phyloP scores from a whole-genome alignment of 30 jellyfish, hydroid and myxozoan genomes.

The Rhopilema esculentum region DNA sequence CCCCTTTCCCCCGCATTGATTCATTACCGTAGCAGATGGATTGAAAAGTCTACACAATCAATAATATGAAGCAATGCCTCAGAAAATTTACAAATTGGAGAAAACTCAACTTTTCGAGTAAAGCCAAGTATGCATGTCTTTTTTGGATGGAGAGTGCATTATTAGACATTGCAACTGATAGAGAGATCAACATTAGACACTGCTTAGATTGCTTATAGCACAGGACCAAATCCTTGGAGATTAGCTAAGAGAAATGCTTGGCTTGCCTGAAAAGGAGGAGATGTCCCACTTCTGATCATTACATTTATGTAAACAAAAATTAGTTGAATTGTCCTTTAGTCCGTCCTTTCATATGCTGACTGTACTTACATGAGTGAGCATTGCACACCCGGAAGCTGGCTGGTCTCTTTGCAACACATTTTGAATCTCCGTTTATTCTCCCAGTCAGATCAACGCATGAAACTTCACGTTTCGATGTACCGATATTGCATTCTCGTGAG shows the following conservation, averaged over 20 bases:
- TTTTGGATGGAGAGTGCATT: too few species aligned
- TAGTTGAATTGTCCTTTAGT: neutral
- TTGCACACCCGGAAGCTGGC: conserved; percentile 88
- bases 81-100: too few species aligned
- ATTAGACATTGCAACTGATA: too few species aligned
- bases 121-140: too few species aligned
- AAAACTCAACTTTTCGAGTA: too few species aligned
- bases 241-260: neutral
- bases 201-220: too few species aligned
- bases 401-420: conserved; percentile 81
- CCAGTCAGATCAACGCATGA: conserved; percentile 76
- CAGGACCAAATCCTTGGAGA: neutral
- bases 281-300: neutral
- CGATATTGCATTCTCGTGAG: conserved; percentile 87
- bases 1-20: too few species aligned
- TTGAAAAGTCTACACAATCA: too few species aligned
- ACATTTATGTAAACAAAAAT: neutral
- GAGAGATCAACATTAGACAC: too few species aligned
- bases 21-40: too few species aligned
- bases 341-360: neutral
- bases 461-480: conserved; percentile 79
- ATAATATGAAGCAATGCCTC: too few species aligned
- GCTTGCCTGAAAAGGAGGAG: neutral
- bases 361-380: conserved; percentile 78
- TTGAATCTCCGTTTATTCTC: conserved; percentile 19